These are phyloP conservation scores for Brachionus angularis DNA, from an alignment of 1,140 invertebrate species.

Conservation along the genomic window DNA sequence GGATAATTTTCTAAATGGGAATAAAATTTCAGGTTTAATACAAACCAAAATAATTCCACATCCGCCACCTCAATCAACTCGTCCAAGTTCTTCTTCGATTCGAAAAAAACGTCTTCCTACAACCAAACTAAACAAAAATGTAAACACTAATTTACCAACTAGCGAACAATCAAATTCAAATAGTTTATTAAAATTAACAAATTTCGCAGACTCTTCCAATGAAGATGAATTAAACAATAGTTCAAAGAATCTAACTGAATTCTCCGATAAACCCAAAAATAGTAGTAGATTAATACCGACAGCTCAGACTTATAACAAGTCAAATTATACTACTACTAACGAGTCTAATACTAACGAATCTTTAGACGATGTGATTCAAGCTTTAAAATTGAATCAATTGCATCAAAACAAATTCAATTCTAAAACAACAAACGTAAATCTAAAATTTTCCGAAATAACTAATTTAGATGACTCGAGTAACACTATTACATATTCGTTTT, in stretches of 20 bases:
- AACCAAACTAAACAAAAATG: background rate
- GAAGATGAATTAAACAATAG: background rate
- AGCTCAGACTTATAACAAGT: no score
- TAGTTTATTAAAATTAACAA: background rate
- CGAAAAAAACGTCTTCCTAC: background rate
- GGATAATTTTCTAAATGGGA: no score
- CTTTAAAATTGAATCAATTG: background rate
- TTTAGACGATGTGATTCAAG: conserved; percentile 15
- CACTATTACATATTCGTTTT: conserved; percentile 33
- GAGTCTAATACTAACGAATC: background rate
- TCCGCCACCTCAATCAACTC: background rate
- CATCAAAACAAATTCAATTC: background rate
- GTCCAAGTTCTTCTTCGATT: background rate
- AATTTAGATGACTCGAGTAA: conserved; percentile 32
- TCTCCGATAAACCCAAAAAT: conserved; percentile 2
- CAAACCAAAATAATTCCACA: background rate
- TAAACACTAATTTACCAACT: background rate
- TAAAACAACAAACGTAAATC: background rate
- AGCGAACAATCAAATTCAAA: background rate
- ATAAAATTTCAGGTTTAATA: background rate
- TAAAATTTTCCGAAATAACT: background rate
- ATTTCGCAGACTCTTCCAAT: no score
- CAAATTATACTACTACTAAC: no score
- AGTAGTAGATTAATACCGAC: no score
- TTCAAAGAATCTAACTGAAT: background rate